Conservation (phyloP, 2,113 vertebrate species). For the Petromus typicus region DNA sequence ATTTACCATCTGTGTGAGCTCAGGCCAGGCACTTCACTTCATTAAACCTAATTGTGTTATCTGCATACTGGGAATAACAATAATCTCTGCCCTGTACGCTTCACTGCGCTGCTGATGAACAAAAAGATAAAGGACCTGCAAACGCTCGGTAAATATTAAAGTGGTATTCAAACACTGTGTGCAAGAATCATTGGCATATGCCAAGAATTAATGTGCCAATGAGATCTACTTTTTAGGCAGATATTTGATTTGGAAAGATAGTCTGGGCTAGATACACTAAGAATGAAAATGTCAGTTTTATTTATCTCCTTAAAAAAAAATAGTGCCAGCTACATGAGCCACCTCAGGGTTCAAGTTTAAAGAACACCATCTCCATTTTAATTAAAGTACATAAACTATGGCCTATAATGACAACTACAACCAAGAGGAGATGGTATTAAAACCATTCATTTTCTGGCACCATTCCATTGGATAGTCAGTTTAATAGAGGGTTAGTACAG, state of each 20-base stretch:
- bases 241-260: conserved; percentile 64
- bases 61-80: conserved; percentile 43
- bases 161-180: conserved; percentile 30
- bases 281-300: conserved; percentile 80
- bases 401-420: conserved; percentile 58
- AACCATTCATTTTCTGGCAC: conserved; percentile 66
- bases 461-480: conserved; percentile 57
- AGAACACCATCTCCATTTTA: conserved; percentile 77
- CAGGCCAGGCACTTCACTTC: conserved; percentile 61
- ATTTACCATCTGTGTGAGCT: background rate
- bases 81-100: conserved; percentile 50
- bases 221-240: conserved; percentile 61
- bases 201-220: conserved; percentile 29
- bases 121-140: conserved; percentile 54
- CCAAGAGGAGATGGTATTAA: conserved; percentile 61
- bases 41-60: conserved; percentile 76
- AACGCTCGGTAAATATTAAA: conserved; percentile 77
- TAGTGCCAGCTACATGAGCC: conserved; percentile 31
- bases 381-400: conserved; percentile 76
- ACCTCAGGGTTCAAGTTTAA: conserved; percentile 75
- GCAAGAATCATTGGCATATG: conserved; percentile 11
- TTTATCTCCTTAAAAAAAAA: conserved; percentile 73
- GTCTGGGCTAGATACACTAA: conserved; percentile 63
- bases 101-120: conserved; percentile 26
- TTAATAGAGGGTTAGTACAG: conserved; percentile 37